Evolutionary conservation across 2,797 vertebrate species (phyloP), one percentile per base, ranked within the genome.

Genomic region (Xenopus petersii): DNA sequence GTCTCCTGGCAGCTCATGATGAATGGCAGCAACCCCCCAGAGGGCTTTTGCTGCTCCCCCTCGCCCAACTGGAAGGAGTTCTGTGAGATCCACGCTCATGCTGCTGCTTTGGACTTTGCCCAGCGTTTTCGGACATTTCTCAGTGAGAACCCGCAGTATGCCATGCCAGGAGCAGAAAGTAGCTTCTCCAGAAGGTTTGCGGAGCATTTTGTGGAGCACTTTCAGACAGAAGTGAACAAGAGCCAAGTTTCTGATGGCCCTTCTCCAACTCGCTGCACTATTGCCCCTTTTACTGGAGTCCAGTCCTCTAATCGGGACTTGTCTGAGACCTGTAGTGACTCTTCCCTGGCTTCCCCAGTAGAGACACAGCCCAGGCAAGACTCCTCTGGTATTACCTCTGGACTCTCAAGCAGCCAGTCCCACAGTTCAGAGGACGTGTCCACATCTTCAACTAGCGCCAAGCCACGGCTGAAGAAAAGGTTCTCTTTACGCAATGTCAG

Each of bases 41-140:
- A 71, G 49, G 75, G 61, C 55, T 90, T 92, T 1, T 94, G 94
- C 0, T 73, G 70, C 60, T 78, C 75, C 15, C 93, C 94, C 1
- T 94, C 93, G 33, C 92, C 94, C 5, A 94, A 94, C 83, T 97
- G 95, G 95, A 93, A 92, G 68, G 94, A 96, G 82, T 96, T 97
- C 89, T 97, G 95, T 47, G 95, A 97, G 89, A 93, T 94, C 21
- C 95, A 96, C 0, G 95, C 95, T 15, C 91, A 94, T 0, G 91
- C 94, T 0, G 95, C 95, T 0, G 95, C 95, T 1, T 90, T 93
- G 0, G 94, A 97, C 84, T 96, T 97, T 59, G 95, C 95, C 3
- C 92, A 89, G 0, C 94, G 95, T 62, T 95, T 94, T 49, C 91
- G 92, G 79, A 92, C 92, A 0, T 97, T 96, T 72, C 88, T 96